Evolutionary conservation across 2,113 vertebrate genomes (phyloP).

Genomic region (Lipophrys pholis): DNA sequence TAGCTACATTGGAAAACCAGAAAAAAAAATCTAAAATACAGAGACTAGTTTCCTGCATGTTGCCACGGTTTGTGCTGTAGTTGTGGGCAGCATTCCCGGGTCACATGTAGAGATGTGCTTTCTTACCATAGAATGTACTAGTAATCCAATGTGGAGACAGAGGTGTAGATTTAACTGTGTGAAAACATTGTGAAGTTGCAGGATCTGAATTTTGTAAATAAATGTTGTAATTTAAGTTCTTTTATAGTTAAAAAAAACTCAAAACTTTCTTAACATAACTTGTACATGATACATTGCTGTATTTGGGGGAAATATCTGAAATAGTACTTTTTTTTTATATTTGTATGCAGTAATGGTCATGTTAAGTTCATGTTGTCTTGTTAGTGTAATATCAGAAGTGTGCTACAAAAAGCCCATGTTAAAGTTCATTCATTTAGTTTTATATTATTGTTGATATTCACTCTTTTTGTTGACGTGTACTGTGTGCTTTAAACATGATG

Average conservation of each 20-base stretch:
- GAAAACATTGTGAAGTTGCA: constrained; percentile 59
- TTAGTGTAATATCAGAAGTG: constrained; percentile 74
- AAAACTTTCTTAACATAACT: constrained; percentile 80
- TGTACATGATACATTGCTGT: constrained; percentile 83
- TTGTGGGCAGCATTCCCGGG: constrained; percentile 47
- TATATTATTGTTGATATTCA: constrained; percentile 67
- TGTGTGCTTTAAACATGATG: constrained; percentile 71
- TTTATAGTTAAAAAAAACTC: constrained; percentile 78
- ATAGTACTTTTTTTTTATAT: constrained; percentile 78
- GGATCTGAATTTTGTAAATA: constrained; percentile 81
- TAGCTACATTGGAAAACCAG: constrained; percentile 62
- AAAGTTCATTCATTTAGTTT: constrained; percentile 67
- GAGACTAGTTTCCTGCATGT: constrained; percentile 58
- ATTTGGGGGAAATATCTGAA: constrained; percentile 72
- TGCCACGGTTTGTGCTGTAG: constrained; percentile 38
- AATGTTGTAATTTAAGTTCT: constrained; percentile 80
- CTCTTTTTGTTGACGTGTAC: constrained; percentile 69
- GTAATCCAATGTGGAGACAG: constrained; percentile 44
- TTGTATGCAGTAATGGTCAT: constrained; percentile 81
- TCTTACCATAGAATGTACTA: constrained; percentile 67
- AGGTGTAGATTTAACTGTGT: constrained; percentile 66
- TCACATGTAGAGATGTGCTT: constrained; percentile 58
- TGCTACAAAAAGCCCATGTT: constrained; percentile 66
- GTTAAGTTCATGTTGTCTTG: constrained; percentile 78
- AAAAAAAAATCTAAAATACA: constrained; percentile 37